Conservation (phyloP, 2,888 invertebrate genomes). For the Agonopterix arenella region DNA sequence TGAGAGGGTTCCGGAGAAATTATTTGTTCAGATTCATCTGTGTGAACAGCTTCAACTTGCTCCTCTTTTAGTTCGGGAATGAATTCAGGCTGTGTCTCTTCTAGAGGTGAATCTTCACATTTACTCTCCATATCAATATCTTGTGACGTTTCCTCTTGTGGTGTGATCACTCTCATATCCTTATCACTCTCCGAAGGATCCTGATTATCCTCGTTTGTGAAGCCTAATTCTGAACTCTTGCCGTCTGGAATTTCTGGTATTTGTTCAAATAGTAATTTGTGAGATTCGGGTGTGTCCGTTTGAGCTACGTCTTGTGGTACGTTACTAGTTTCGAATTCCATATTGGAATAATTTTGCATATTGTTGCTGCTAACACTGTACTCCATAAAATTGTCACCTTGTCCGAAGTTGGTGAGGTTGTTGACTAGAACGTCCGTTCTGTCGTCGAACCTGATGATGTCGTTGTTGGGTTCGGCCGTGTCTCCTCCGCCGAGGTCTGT, state of each 20-base stretch:
- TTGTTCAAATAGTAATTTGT: constrained; percentile 67
- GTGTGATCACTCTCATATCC: constrained; percentile 40
- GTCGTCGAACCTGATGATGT: constrained; percentile 52
- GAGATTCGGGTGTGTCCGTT: constrained; percentile 71
- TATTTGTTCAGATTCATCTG: constrained; percentile 4
- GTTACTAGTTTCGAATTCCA: constrained; percentile 48
- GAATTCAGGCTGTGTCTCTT: constrained; percentile 18
- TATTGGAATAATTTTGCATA: constrained; percentile 36
- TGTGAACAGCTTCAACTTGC: constrained; percentile 2
- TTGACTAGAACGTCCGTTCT: constrained; percentile 32
- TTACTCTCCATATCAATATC: constrained; percentile 55
- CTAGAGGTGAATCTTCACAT: constrained; percentile 39
- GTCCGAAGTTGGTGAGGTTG: constrained; percentile 34
- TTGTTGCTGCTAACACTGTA: constrained; percentile 36
- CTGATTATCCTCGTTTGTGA: constrained; percentile 51
- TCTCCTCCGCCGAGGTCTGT: constrained; percentile 28
- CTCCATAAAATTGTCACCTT: constrained; percentile 44
- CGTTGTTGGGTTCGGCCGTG: constrained; percentile 53
- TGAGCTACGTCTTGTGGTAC: constrained; percentile 47
- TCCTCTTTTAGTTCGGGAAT: constrained; percentile 10
- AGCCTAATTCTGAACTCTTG: constrained; percentile 66
- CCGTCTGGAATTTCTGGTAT: constrained; percentile 72
- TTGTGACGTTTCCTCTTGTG: constrained; percentile 54
- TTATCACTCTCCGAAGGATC: constrained; percentile 58
- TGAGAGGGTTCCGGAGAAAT: constrained; percentile 13